phyloP scores from a whole-genome alignment of 2,888 invertebrate species.

The Enchytraeus crypticus region DNA sequence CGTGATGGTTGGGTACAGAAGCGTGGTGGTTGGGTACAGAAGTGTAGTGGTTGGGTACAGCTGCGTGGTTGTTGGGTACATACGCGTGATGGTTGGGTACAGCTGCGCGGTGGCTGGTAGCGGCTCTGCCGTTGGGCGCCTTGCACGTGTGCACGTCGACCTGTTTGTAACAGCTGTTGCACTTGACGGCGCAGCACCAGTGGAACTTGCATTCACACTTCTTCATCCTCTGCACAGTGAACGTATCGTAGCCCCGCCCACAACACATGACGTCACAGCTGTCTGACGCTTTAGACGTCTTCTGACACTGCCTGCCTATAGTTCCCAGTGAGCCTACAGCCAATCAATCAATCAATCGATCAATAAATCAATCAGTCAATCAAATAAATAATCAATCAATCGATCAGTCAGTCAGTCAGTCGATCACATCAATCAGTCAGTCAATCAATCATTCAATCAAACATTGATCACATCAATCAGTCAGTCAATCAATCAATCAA shows the following conservation, averaged over 20 bases:
- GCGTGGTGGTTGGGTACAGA: no score
- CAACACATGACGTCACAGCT: conserved; percentile 54
- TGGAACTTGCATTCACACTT: conserved; percentile 73
- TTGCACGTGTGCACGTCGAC: conserved; percentile 79
- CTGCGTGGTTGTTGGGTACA: no score
- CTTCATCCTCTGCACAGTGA: conserved; percentile 60
- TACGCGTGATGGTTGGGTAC: no score
- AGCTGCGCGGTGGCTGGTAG: not conserved
- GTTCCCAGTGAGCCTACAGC: conserved; percentile 57
- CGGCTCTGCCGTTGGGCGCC: conserved; percentile 50
- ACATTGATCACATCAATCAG: no score
- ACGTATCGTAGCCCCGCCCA: conserved; percentile 52
- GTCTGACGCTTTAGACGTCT: conserved; percentile 51
- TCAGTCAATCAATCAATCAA: no score
- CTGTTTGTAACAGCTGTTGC: conserved; percentile 61
- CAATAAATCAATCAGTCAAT: no score
- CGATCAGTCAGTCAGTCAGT: no score
- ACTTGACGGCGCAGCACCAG: conserved; percentile 77
- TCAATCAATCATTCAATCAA: no score
- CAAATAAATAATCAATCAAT: conserved; percentile 35
- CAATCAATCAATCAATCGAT: no score
- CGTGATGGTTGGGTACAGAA: no score
- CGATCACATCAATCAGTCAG: no score
- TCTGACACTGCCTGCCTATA: conserved; percentile 53
- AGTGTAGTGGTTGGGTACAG: no score